Evolutionary conservation across 1,140 invertebrate species (phyloP), one percentile per base, ranked within the genome.

Genomic region (Melitaea cinxia): DNA sequence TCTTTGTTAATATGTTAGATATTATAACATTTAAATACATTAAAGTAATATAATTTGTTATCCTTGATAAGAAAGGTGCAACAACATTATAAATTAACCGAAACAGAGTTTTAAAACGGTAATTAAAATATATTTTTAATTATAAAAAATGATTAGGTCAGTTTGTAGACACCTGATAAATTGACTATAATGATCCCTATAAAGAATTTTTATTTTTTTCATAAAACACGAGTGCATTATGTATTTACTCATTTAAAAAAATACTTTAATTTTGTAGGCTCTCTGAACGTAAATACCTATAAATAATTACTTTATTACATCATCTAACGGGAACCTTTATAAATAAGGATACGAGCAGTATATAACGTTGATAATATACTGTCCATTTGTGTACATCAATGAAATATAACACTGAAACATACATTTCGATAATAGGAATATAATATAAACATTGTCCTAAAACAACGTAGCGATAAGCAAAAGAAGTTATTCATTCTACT

Each of bases 171-270:
- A 68, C 54, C 62, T 37, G 35, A 54, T 68, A 69, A 69, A 65
- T 69, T 69, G 67, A 69, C 67, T 50, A 60, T 42, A 52, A 66
- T 60, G 61, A 60, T 60, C 62, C 62, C 56, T 69, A 64, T 47
- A 63, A 54, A 39, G 50, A 63, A 39, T 45, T 42, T 7, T 24
- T 21, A 63, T 14, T 12, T n/a, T n/a, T n/a, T 62, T 49, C 21
- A 19, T 23, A 65, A 39, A 50, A 53, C 14, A 37, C 19, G 33
- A 57, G 47, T 66, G 35, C 14, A 26, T 21, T 50, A 30, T 56
- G 33, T 12, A n/a, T n/a, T n/a, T n/a, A 65, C 7, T 50, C 53
- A 37, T 15, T 15, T 66, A 66, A 47, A 50, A 66, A 66, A 66
- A 65, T 58, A 58, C 23, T n/a, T 59, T 10, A 59, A 59, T 58